phyloP scores from a whole-genome alignment of 2,888 invertebrate species.

The Caenorhabditis sulstoni region DNA sequence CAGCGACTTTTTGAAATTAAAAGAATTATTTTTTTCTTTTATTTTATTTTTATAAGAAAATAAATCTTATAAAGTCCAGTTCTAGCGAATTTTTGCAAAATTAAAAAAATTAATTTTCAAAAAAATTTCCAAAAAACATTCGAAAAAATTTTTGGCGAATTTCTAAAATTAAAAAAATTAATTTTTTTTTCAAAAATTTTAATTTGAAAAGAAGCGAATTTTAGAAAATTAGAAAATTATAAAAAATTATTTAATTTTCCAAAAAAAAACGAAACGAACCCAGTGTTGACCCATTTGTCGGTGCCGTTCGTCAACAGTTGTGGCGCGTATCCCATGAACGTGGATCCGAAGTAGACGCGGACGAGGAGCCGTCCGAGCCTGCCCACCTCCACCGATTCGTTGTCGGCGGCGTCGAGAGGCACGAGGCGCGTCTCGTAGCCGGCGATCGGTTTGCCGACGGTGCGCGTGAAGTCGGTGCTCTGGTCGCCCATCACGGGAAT shows the following conservation, averaged over 20 bases:
- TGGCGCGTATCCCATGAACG: slow-evolving; percentile 82
- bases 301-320: slow-evolving; percentile 66
- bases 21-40: no score
- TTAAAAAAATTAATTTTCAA: no score
- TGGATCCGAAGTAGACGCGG: slow-evolving; percentile 70
- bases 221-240: no score
- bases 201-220: no score
- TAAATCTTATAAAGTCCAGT: no score
- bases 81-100: no score
- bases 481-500: slow-evolving; percentile 78
- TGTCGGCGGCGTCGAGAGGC: slow-evolving; percentile 79
- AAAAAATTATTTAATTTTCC: background rate
- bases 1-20: no score
- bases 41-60: no score
- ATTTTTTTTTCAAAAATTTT: no score
- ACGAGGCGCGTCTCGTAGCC: slow-evolving; percentile 77
- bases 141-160: no score
- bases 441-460: slow-evolving; percentile 73
- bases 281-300: slow-evolving; percentile 82
- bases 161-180: no score
- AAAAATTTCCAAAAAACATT: no score
- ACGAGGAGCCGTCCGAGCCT: slow-evolving; percentile 78
- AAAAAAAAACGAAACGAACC: slow-evolving; percentile 76
- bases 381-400: slow-evolving; percentile 79
- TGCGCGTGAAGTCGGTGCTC: slow-evolving; percentile 75